Base-by-base conservation (phyloP, 2,888 invertebrate genomes). In the Melolontha melolontha region DNA sequence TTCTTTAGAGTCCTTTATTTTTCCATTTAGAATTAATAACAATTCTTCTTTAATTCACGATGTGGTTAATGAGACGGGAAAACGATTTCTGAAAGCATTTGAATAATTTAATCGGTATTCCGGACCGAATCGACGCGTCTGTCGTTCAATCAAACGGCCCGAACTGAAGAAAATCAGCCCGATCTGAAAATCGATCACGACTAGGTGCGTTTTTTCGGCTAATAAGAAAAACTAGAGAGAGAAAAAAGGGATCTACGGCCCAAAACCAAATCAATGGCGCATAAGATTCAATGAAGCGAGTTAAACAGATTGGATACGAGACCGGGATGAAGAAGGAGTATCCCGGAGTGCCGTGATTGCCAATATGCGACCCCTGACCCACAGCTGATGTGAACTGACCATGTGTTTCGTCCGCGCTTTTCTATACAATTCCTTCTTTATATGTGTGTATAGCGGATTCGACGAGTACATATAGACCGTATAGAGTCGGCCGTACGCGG, bases 221-320 rank as follows among this genome's bases (percentile, higher is more conserved):
- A 74, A 74, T 73, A 72, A 77, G 77, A 76, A 78, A 22, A 78
- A 75, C 76, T 75, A 78, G 79, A 78, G 78, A 78, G 74, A 76
- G 75, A 78, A 81, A 79, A 80, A 80, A 80, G 79, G 77, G 78
- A 79, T 57, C 14, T 17, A 47, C 47, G 16, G 75, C 76, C 75
- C 75, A 75, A 75, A 78, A 79, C 78, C 79, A 75, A 80, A 77
- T 78, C 81, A 82, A 82, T 81, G 81, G 80, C 79, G 80, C 79
- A 80, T 79, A 76, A 78, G 77, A 80, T 78, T 81, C 82, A 81
- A 81, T 81, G 82, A 80, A 81, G 79, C 80, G 80, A 75, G 76
- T 74, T 81, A 80, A 81, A 81, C 80, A 81, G 81, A 82, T 82
- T 82, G 81, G 81, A 80, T 80, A 79, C 80, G 79, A 77, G 79